Conservation (phyloP, 2,888 invertebrate genomes). For the Dicyrtomina minuta region DNA sequence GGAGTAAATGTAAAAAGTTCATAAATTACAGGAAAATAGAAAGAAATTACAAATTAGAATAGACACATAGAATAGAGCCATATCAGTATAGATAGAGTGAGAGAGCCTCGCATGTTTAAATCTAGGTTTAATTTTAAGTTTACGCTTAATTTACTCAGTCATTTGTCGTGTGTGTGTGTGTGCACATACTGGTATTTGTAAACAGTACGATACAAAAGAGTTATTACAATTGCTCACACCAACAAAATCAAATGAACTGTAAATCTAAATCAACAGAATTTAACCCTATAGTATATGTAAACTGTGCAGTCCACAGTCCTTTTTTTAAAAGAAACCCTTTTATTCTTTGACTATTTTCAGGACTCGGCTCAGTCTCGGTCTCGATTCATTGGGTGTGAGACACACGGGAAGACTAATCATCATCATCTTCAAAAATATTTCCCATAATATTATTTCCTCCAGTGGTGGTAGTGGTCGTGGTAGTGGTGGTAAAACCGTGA, state of each 20-base stretch:
- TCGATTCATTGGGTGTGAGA: slow-evolving; percentile 7
- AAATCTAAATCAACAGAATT: slow-evolving; percentile 25
- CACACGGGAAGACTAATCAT: slow-evolving; percentile 6
- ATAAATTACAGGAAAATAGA: background rate
- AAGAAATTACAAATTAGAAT: background rate
- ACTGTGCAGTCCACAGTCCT: background rate
- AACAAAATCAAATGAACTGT: too few relatives aligned
- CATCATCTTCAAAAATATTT: background rate
- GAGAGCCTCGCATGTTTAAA: background rate
- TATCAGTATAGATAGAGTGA: background rate
- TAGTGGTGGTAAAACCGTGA: too few relatives aligned
- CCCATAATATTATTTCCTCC: background rate
- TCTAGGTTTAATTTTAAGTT: slow-evolving; percentile 8
- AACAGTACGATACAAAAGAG: too few relatives aligned
- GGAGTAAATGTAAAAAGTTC: background rate
- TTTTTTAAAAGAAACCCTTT: background rate
- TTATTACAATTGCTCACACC: too few relatives aligned
- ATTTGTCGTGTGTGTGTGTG: slow-evolving; percentile 9
- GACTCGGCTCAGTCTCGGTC: background rate
- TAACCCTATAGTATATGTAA: background rate
- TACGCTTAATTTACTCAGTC: slow-evolving; percentile 1
- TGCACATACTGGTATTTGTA: background rate
- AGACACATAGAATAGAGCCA: too few relatives aligned
- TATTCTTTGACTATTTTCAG: slow-evolving; percentile 15
- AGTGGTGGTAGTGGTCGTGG: background rate